Evolutionary conservation across 2,113 vertebrate genomes (phyloP).

Genomic region (Spermophilus dauricus): DNA sequence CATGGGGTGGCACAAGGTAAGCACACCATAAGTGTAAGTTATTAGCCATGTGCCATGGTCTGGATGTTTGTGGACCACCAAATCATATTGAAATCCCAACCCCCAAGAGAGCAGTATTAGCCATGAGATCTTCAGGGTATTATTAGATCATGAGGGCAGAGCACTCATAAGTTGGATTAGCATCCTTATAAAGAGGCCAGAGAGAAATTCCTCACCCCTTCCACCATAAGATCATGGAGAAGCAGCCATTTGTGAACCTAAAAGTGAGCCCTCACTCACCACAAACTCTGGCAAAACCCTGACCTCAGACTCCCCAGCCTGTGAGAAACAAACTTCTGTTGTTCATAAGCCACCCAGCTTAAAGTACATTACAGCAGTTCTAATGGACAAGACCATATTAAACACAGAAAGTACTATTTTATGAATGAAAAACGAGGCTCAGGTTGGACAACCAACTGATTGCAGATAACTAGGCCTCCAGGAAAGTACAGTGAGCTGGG

Average conservation of each 20-base stretch:
- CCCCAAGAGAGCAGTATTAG: background rate
- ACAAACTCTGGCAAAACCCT: background rate
- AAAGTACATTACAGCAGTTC: background rate
- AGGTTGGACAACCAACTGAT: background rate
- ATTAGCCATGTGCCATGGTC: background rate
- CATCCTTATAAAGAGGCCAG: background rate
- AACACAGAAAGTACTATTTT: background rate
- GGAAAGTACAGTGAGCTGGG: background rate
- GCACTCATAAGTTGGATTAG: background rate
- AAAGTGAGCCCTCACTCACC: background rate
- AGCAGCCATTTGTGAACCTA: background rate
- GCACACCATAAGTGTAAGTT: background rate
- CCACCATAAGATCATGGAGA: background rate
- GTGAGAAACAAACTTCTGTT: background rate
- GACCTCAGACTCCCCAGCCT: background rate
- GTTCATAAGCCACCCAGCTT: background rate
- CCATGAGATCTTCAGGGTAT: background rate
- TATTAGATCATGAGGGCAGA: background rate
- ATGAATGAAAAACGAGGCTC: conserved; percentile 6
- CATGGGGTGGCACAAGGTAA: fast-evolving
- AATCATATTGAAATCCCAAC: background rate
- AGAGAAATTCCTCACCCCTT: background rate
- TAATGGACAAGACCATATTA: background rate
- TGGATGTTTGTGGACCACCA: background rate
- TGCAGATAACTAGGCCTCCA: background rate